Conservation (phyloP, 2,113 vertebrate genomes). For the Hyla sarda region DNA sequence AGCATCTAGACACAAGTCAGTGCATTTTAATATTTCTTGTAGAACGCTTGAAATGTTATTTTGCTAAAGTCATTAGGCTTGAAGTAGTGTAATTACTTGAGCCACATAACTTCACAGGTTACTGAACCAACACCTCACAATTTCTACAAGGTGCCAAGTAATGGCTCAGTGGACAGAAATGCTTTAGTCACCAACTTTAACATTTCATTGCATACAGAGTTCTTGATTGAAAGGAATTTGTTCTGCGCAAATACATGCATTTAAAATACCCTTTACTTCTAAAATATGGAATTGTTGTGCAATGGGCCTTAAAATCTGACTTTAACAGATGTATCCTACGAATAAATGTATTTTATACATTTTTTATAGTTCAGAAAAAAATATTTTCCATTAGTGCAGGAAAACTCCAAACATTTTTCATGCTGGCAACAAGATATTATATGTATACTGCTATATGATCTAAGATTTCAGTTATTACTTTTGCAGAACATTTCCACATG, state of each 20-base stretch:
- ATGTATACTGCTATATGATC: background rate
- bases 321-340: background rate
- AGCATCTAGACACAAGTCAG: constrained; percentile 48
- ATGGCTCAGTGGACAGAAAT: background rate
- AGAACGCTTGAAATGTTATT: constrained; percentile 54
- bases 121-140: constrained; percentile 38
- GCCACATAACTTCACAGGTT: constrained; percentile 47
- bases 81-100: constrained; percentile 51
- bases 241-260: constrained; percentile 45
- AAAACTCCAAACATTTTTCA: background rate
- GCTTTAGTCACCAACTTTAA: background rate
- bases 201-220: constrained; percentile 41
- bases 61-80: constrained; percentile 48
- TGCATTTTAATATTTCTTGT: constrained; percentile 22
- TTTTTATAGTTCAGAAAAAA: background rate
- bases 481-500: background rate
- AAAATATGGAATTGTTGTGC: constrained; percentile 30
- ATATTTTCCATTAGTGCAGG: background rate
- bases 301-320: constrained; percentile 12
- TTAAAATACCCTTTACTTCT: constrained; percentile 27
- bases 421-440: background rate
- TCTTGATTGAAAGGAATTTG: constrained; percentile 49
- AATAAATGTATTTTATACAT: background rate
- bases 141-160: constrained; percentile 23
- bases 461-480: no score